phyloP scores from a whole-genome alignment of 2,113 vertebrate species.

The Nesoenas mayeri region DNA sequence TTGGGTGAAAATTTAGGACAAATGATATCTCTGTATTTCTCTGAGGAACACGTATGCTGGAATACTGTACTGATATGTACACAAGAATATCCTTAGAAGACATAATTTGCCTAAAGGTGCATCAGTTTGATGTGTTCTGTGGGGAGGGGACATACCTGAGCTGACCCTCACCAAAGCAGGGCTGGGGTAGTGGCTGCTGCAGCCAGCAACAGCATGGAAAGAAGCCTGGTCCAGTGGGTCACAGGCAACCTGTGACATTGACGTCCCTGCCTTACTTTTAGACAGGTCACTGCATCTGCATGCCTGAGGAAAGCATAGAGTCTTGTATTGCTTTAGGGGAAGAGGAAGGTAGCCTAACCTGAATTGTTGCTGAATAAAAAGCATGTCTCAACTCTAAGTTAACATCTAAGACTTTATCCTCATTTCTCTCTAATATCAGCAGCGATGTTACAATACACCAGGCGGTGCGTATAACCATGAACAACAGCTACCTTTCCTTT shows the following conservation, averaged over 20 bases:
- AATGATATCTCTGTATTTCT: not conserved
- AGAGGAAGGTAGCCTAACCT: not conserved
- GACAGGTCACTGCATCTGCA: not conserved
- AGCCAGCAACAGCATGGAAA: not conserved
- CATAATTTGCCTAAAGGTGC: not conserved
- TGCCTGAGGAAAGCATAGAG: not conserved
- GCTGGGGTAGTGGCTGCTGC: not conserved
- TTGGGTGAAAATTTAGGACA: not conserved
- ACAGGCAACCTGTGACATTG: not conserved
- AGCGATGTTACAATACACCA: not conserved
- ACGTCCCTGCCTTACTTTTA: accelerated
- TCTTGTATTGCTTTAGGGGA: not conserved
- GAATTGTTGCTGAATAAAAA: not conserved
- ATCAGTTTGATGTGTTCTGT: not conserved
- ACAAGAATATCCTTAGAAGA: not conserved
- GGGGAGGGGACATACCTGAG: not conserved
- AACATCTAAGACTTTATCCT: not conserved
- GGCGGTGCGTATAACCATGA: not conserved
- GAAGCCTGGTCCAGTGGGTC: not conserved
- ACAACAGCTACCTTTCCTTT: not conserved
- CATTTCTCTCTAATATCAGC: not conserved
- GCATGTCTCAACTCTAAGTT: not conserved
- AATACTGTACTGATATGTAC: not conserved
- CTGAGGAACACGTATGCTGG: not conserved
- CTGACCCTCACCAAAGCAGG: not conserved